Percentiles rank a stretch among this genome's conserved stretches.
These are phyloP conservation scores for Poecilia velifera DNA, from an alignment of 2,797 vertebrate species.

Conservation along the genomic window DNA sequence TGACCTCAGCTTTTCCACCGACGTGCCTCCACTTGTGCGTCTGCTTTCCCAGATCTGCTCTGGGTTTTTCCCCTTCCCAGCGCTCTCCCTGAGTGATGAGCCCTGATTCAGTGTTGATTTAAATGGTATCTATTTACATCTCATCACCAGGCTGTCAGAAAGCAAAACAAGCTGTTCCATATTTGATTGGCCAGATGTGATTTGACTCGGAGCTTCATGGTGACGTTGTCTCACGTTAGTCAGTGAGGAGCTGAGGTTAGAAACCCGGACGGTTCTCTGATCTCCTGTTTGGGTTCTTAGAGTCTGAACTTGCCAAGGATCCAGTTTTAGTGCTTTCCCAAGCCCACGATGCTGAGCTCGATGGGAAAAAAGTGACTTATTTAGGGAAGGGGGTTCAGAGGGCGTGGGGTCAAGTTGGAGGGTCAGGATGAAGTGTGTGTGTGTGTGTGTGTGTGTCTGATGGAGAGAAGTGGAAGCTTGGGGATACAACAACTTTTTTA, in stretches of 20 bases:
- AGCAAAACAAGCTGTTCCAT: slow-evolving; percentile 44
- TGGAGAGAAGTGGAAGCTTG: too few relatives aligned
- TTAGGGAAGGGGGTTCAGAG: too few relatives aligned
- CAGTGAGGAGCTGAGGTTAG: slow-evolving; percentile 34
- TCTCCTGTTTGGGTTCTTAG: slow-evolving; percentile 21
- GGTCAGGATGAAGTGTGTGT: too few relatives aligned
- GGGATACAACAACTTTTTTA: too few relatives aligned
- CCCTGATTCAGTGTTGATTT: slow-evolving; percentile 68
- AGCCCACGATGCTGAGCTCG: too few relatives aligned
- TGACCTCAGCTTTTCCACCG: slow-evolving; percentile 76
- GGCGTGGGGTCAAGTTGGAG: too few relatives aligned
- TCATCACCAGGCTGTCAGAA: slow-evolving; percentile 53
- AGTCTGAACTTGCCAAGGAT: too few relatives aligned
- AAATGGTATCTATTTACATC: slow-evolving; percentile 71
- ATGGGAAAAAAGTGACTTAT: too few relatives aligned
- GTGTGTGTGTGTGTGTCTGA: too few relatives aligned
- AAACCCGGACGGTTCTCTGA: slow-evolving; percentile 58
- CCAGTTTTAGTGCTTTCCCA: too few relatives aligned
- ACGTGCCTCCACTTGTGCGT: slow-evolving; percentile 45
- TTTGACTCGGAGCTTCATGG: slow-evolving; percentile 45
- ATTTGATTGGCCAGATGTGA: slow-evolving; percentile 56
- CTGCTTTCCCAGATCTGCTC: slow-evolving; percentile 44
- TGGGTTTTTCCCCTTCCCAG: slow-evolving; percentile 43
- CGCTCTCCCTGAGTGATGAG: slow-evolving; percentile 48
- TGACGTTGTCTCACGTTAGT: slow-evolving; percentile 33